These are phyloP conservation scores for Toxotes chatareus DNA, from an alignment of 2,113 vertebrate species.

Conservation along the genomic window DNA sequence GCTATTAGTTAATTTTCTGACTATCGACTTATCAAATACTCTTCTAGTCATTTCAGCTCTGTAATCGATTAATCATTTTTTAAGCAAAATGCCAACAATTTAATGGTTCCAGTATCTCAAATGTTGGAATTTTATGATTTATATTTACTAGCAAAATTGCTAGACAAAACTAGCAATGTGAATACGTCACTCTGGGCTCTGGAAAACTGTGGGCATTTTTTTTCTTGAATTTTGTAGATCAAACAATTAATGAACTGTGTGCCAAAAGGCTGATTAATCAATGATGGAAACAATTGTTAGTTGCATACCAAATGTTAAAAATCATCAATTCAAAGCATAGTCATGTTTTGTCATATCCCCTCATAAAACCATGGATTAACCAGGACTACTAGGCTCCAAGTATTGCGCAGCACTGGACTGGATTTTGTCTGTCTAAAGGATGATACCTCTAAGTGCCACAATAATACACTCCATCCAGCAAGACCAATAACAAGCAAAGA, in stretches of 20 bases:
- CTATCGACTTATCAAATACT: background rate
- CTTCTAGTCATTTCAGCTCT: too few species aligned
- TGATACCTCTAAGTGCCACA: background rate
- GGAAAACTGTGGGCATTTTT: background rate
- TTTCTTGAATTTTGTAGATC: background rate
- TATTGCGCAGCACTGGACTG: background rate
- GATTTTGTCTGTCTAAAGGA: conserved; percentile 1
- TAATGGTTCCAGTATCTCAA: too few species aligned
- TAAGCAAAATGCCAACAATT: too few species aligned
- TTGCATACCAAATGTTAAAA: background rate
- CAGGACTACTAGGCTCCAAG: too few species aligned
- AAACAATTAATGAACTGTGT: background rate
- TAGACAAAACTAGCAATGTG: background rate
- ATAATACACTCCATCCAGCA: background rate
- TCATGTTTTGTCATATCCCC: background rate
- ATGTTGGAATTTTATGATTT: background rate
- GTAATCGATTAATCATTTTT: too few species aligned
- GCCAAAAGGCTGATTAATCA: background rate
- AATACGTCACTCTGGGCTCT: background rate
- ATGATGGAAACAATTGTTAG: background rate
- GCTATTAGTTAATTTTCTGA: background rate
- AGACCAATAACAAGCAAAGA: conserved; percentile 36
- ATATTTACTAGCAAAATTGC: too few species aligned
- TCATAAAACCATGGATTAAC: too few species aligned
- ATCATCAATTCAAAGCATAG: background rate